A percentile compares a stretch with the other conserved stretches of the same genome.
phyloP scores from a whole-genome alignment of 1,140 invertebrate species.

The Probaryconus sp. region DNA sequence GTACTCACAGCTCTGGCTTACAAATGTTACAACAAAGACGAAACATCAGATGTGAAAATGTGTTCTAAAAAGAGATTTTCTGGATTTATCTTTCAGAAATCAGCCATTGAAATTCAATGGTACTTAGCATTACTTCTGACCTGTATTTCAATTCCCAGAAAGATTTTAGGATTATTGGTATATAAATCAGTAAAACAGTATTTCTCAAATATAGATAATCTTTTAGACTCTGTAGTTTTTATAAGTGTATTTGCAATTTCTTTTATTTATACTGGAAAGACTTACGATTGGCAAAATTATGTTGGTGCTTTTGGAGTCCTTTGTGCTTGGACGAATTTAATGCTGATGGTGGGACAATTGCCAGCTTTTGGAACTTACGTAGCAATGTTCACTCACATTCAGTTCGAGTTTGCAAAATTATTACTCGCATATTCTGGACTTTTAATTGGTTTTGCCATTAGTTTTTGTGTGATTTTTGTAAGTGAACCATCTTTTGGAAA shows the following conservation, averaged over 20 bases:
- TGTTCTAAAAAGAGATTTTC: constrained; percentile 78
- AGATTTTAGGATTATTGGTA: constrained; percentile 80
- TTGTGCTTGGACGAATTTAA: constrained; percentile 82
- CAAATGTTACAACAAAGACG: constrained; percentile 73
- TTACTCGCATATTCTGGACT: constrained; percentile 82
- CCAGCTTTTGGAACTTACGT: constrained; percentile 84
- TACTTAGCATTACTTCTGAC: constrained; percentile 79
- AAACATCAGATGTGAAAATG: constrained; percentile 70
- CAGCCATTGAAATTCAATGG: constrained; percentile 79
- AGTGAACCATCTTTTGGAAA: constrained; percentile 81
- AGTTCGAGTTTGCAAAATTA: constrained; percentile 82
- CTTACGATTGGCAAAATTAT: constrained; percentile 81
- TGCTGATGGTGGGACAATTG: constrained; percentile 83
- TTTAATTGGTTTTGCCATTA: constrained; percentile 82
- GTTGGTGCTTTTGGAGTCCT: constrained; percentile 82
- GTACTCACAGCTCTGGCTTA: constrained; percentile 79
- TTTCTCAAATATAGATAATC: constrained; percentile 81
- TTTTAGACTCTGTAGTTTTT: constrained; percentile 81
- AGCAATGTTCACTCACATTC: constrained; percentile 83
- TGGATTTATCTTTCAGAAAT: constrained; percentile 76
- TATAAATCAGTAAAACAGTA: constrained; percentile 80
- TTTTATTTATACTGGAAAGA: constrained; percentile 74
- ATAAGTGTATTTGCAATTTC: constrained; percentile 80
- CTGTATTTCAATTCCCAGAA: constrained; percentile 79
- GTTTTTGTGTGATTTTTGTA: constrained; percentile 83